A percentile compares a stretch with the other conserved stretches of the same genome.
phyloP scores from a whole-genome alignment of 2,113 vertebrate species.

The Bos indicus region DNA sequence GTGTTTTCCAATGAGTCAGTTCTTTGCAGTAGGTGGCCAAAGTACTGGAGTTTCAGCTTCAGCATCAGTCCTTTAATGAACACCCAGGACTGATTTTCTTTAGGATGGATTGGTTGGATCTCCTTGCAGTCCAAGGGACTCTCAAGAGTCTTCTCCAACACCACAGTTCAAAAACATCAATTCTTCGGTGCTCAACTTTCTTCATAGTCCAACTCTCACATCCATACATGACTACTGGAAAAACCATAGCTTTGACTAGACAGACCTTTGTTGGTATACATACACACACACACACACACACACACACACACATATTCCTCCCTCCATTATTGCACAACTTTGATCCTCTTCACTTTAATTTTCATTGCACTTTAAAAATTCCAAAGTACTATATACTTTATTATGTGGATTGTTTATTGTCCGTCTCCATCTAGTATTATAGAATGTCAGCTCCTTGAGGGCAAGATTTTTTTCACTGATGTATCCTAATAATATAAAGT shows the following conservation, averaged over 20 bases:
- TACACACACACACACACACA: too few species aligned
- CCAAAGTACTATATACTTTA: background rate
- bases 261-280: background rate
- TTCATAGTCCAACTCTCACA: background rate
- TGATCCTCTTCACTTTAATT: background rate
- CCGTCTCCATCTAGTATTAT: background rate
- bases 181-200: rapidly evolving
- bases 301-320: background rate
- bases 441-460: background rate
- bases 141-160: background rate
- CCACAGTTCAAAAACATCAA: background rate
- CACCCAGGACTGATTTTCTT: background rate
- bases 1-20: background rate
- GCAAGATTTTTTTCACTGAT: background rate
- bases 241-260: background rate
- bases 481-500: background rate
- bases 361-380: background rate
- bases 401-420: background rate
- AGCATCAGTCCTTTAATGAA: background rate
- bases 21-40: background rate
- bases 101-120: background rate
- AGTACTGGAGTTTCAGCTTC: background rate
- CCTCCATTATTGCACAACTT: background rate
- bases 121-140: background rate
- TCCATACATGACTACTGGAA: background rate